phyloP scores from a whole-genome alignment of 2,888 invertebrate genomes.

The Gerosis bhagava region DNA sequence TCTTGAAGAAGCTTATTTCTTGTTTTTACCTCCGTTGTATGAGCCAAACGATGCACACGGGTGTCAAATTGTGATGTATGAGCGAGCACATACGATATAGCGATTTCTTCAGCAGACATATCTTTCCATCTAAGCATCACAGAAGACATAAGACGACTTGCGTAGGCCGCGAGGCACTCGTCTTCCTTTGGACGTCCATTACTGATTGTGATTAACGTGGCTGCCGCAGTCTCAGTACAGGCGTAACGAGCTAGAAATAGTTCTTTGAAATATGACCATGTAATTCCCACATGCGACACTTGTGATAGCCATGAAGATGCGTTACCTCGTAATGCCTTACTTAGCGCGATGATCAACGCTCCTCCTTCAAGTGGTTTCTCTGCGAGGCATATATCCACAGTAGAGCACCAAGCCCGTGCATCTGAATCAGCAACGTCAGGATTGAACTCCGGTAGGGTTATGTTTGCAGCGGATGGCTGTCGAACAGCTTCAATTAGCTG shows the following conservation, averaged over 20 bases:
- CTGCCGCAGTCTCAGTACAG: no score
- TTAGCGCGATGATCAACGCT: conserved; percentile 24
- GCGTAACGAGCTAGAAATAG: conserved; percentile 15
- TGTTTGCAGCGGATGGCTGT: no score
- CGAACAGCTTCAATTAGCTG: no score
- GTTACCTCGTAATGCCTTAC: conserved; percentile 22
- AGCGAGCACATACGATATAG: background rate
- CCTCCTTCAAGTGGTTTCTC: conserved; percentile 21
- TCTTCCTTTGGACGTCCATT: background rate
- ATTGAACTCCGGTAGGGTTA: no score
- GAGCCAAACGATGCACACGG: no score
- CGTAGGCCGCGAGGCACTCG: background rate
- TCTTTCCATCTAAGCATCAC: background rate
- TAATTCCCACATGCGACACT: conserved; percentile 21
- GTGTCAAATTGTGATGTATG: no score
- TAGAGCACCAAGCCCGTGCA: background rate
- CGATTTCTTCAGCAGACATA: background rate
- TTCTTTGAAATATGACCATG: conserved; percentile 23
- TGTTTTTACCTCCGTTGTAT: no score
- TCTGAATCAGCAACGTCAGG: no score
- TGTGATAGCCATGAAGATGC: conserved; percentile 26
- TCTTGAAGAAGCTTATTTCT: no score
- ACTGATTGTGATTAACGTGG: no score
- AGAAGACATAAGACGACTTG: no score
- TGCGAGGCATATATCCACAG: conserved; percentile 17